phyloP scores from a whole-genome alignment of 2,797 vertebrate species.

The Ctenochaetus hawaiiensis region DNA sequence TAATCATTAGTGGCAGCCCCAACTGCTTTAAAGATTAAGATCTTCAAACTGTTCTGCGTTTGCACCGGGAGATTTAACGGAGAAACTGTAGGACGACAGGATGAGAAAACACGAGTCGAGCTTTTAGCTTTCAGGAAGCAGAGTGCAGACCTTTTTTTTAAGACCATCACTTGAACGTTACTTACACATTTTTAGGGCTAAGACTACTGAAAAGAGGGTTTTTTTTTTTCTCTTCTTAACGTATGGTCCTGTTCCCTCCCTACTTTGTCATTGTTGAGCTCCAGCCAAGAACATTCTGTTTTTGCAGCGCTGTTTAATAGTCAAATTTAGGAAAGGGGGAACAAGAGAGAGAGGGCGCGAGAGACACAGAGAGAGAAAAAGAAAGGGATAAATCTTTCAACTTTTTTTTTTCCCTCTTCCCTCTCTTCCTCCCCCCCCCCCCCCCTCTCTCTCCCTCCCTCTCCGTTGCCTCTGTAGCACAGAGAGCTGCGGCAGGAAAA shows the following conservation, averaged over 20 bases:
- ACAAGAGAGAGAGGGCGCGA: conserved; percentile 63
- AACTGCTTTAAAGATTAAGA: conserved; percentile 4
- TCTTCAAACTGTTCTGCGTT: background rate
- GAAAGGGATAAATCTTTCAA: conserved; percentile 80
- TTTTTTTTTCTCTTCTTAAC: conserved; percentile 70
- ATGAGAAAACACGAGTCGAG: background rate
- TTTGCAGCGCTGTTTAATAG: conserved; percentile 84
- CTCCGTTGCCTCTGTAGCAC: conserved; percentile 54
- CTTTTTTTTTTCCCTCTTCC: conserved; percentile 27
- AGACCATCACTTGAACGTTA: conserved; percentile 26
- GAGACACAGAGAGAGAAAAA: conserved; percentile 70
- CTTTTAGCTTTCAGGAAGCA: conserved; percentile 32
- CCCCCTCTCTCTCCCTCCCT: conserved; percentile 35
- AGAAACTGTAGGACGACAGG: conserved; percentile 13
- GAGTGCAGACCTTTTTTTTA: conserved; percentile 20
- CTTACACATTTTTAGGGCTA: conserved; percentile 49
- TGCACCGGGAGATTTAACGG: conserved; percentile 10
- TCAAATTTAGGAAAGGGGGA: conserved; percentile 80
- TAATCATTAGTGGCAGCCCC: background rate
- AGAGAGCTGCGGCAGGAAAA: conserved; percentile 71
- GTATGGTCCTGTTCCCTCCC: conserved; percentile 80
- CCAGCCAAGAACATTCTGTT: conserved; percentile 87
- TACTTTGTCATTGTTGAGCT: conserved; percentile 86
- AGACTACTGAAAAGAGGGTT: conserved; percentile 41
- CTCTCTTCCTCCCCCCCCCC: conserved; percentile 2